phyloP scores from a whole-genome alignment of 2,113 vertebrate species.

The Peromyscus californicus region DNA sequence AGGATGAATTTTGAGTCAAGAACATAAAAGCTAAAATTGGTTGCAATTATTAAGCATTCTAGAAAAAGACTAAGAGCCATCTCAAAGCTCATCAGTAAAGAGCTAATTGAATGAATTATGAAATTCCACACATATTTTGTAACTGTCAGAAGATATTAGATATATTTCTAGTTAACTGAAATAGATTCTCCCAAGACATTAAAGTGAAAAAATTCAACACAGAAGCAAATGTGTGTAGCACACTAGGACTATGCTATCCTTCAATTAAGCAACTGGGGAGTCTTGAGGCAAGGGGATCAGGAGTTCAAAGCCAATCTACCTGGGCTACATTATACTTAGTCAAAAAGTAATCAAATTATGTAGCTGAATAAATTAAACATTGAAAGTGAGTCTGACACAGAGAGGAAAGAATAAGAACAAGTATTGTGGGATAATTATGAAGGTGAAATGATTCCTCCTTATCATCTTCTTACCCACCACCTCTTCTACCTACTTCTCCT shows the following conservation, averaged over 20 bases:
- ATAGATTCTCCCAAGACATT: neutral
- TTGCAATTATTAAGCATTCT: neutral
- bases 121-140: neutral
- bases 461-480: neutral
- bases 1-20: neutral
- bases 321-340: neutral
- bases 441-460: neutral
- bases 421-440: neutral
- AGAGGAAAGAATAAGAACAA: neutral
- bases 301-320: neutral
- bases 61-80: slow-evolving; percentile 3
- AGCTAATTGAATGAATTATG: neutral
- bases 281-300: no score
- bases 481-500: neutral
- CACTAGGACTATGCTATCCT: neutral
- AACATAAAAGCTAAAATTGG: neutral
- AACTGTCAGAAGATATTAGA: neutral
- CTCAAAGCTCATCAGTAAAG: neutral
- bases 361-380: neutral
- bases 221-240: neutral
- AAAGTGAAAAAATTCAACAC: neutral
- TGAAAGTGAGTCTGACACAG: neutral
- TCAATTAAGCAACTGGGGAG: neutral
- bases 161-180: neutral
- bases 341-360: neutral